Conservation (phyloP, 2,113 vertebrate genomes). For the Lycocorax pyrrhopterus region DNA sequence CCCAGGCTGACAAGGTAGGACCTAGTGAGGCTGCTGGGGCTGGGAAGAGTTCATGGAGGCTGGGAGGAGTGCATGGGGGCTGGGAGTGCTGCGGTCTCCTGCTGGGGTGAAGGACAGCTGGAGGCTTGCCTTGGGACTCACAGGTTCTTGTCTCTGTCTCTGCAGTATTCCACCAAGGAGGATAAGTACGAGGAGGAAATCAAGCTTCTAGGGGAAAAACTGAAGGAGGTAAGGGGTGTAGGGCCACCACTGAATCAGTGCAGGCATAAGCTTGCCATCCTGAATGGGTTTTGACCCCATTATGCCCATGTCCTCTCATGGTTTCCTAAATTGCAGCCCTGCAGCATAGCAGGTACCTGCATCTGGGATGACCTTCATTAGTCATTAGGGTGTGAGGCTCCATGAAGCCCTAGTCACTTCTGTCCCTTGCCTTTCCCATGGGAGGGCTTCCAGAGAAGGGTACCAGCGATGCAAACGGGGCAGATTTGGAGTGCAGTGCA, state of each 20-base stretch:
- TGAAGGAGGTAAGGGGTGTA: slow-evolving; percentile 86
- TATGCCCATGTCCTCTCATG: fast-evolving
- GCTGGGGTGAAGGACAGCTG: neutral
- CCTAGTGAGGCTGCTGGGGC: neutral
- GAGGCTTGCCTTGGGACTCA: neutral
- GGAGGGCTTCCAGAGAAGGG: neutral
- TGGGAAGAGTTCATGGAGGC: neutral
- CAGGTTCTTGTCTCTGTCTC: neutral
- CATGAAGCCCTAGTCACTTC: neutral
- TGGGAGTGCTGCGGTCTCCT: neutral
- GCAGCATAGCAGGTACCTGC: neutral
- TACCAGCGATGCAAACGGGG: neutral
- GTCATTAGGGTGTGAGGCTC: neutral
- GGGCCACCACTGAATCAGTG: too few species aligned
- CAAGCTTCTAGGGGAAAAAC: slow-evolving; percentile 92
- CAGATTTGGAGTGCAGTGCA: neutral
- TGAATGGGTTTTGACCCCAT: neutral
- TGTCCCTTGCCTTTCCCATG: neutral
- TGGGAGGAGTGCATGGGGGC: neutral
- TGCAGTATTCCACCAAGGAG: slow-evolving; percentile 94
- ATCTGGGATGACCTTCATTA: neutral
- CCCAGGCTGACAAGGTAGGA: slow-evolving; percentile 96
- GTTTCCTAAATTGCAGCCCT: neutral
- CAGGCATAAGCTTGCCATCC: neutral
- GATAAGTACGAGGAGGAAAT: slow-evolving; percentile 97